Base-by-base conservation (phyloP, 2,888 invertebrate species). In the Rhingia campestris region DNA sequence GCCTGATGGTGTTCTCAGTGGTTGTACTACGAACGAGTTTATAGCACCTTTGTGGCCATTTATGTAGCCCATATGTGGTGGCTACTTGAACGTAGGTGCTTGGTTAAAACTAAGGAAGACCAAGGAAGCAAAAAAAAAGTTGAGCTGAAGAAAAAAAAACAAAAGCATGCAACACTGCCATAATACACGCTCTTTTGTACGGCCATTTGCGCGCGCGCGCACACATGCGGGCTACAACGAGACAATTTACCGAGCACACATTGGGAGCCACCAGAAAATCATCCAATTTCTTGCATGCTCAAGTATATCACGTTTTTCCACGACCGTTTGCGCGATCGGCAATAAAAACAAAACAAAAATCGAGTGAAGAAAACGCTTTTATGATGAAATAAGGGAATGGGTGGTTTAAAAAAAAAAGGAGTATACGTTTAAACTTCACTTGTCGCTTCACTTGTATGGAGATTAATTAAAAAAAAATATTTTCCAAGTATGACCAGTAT, bases 211-310 rank as follows among this genome's bases (percentile, higher is more conserved):
- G 79, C 59, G 54, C 49, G 49, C 64, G n/a, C 14, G 32, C 45
- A 35, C 49, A 53, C 64, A 59, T 7, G 35, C 43, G 33, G 49
- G 6, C 70, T 35, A 59, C 80, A 70, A 84, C 80, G 54, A 80
- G 70, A 84, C 84, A 80, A 75, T 84, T 84, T 84, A 70, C 66
- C 53, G 64, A 49, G 51, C 63, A 73, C 64, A 84, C 84, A 69
- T 75, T 67, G 74, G 63, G 72, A 86, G 86, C 80, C 86, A 86
- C 73, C 72, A 81, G 86, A 84, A 86, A 86, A 86, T 86, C 86
- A 86, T 86, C 86, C 86, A 86, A 86, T 86, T 86, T 86, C 86
- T 86, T 86, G 86, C 86, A 86, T 86, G 86, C 86, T 86, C 86
- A 86, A 86, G 86, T 86, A 86, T 86, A 86, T 86, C 86, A 86